phyloP scores from a whole-genome alignment of 2,113 vertebrate genomes.

The sheep (Ovis aries) region ARS-UI_Ramb_v3.0 NC_056074.1:22867501-22868000 shows the following conservation, averaged over 20 bases:
- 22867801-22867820: background rate
- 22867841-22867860: background rate
- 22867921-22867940: background rate
- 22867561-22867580: background rate
- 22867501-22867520: slow-evolving; percentile 20
- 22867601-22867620: background rate
- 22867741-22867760: background rate
- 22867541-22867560: background rate
- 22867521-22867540: background rate
- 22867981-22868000: background rate
- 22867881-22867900: background rate
- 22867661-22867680: too few species aligned
- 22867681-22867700: too few species aligned
- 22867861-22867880: background rate
- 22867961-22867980: background rate
- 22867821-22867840: background rate
- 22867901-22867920: background rate
- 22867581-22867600: background rate
- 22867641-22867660: background rate
- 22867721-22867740: rapidly evolving
- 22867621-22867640: background rate
- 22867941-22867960: background rate
- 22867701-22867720: background rate
- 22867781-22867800: background rate
- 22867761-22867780: background rate